Conservation (phyloP, 1,140 invertebrate species). For the Psilanteris sp. region DNA sequence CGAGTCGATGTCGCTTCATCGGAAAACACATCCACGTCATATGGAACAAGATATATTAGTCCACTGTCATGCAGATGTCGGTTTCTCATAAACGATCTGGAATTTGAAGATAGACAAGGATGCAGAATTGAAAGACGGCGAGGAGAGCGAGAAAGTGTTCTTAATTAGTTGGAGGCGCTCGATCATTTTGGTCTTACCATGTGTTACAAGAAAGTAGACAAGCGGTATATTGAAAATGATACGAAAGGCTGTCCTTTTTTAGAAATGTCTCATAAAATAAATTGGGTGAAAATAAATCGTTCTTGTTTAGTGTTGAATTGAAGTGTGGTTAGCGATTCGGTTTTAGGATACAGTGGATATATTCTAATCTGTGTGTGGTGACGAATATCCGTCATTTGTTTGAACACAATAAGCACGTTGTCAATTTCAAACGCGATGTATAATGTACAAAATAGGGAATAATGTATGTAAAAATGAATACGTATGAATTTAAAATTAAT, state of each 20-base stretch:
- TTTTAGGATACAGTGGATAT: not conserved
- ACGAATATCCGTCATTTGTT: no score
- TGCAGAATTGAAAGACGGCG: not conserved
- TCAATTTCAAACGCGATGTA: no score
- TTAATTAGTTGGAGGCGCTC: conserved; percentile 67
- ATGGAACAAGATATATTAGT: conserved; percentile 57
- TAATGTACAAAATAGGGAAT: no score
- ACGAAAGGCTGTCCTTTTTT: conserved; percentile 37
- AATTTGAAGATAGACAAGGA: conserved; percentile 34
- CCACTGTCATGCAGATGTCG: conserved; percentile 61
- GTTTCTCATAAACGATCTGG: conserved; percentile 58
- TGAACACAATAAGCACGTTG: no score
- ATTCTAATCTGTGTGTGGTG: no score
- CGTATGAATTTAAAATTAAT: no score
- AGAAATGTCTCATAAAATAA: conserved; percentile 53
- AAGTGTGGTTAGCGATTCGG: not conserved
- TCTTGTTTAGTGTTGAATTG: conserved; percentile 34
- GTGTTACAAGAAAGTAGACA: conserved; percentile 55
- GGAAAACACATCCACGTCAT: conserved; percentile 66
- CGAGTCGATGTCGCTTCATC: conserved; percentile 44
- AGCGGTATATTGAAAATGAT: conserved; percentile 58
- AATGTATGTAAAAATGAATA: no score
- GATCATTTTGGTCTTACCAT: conserved; percentile 63
- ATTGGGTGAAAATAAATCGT: conserved; percentile 61
- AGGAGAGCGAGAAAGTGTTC: conserved; percentile 35